These are phyloP conservation scores for Falcunculus frontatus DNA, from an alignment of 2,113 vertebrate species.

Conservation along the genomic window DNA sequence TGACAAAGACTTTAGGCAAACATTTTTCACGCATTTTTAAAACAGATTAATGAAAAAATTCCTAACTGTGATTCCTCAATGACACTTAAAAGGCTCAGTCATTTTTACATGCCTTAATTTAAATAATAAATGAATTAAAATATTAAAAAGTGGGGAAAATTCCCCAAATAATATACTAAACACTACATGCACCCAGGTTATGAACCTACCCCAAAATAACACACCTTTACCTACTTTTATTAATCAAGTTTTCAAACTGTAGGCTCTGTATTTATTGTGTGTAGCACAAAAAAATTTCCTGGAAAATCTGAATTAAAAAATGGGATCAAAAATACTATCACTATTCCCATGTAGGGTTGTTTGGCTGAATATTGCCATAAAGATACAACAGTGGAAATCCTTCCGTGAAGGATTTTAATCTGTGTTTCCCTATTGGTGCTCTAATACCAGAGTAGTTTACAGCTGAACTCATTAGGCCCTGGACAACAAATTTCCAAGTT, in stretches of 20 bases:
- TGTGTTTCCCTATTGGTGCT: background rate
- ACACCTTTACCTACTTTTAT: background rate
- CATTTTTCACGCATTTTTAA: background rate
- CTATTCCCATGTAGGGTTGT: background rate
- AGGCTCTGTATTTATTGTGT: background rate
- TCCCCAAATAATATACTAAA: background rate
- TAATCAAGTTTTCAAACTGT: background rate
- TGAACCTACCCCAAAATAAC: background rate
- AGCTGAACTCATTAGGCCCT: background rate
- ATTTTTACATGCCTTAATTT: background rate
- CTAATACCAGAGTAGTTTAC: background rate
- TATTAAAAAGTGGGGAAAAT: background rate
- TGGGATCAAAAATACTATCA: background rate
- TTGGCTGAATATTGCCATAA: background rate
- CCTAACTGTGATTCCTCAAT: background rate
- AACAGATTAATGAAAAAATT: background rate
- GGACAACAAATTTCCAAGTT: background rate
- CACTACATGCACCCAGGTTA: background rate
- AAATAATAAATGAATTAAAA: background rate
- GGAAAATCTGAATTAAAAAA: background rate
- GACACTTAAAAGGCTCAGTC: background rate
- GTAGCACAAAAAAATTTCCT: background rate
- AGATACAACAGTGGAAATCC: background rate
- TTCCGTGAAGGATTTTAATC: background rate
- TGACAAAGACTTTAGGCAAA: background rate